These are phyloP conservation scores for Sarcophaga carnaria DNA, from an alignment of 2,888 invertebrate species.

Conservation along the genomic window DNA sequence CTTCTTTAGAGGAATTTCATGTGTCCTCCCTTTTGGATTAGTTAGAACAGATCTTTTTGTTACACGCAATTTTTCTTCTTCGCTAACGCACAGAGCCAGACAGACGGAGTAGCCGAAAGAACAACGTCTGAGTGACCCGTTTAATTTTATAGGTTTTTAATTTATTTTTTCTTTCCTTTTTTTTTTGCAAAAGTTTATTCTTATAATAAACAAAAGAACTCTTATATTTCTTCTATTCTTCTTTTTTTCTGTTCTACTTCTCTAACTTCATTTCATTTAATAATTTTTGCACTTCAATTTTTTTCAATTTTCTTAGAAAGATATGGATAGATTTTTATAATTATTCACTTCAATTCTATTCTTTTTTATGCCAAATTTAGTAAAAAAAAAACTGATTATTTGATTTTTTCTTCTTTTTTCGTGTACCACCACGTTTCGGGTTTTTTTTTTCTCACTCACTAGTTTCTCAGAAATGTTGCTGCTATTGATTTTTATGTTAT, in stretches of 20 bases:
- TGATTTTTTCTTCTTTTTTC: conserved; percentile 34
- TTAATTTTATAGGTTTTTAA: conserved; percentile 48
- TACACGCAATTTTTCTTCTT: conserved; percentile 19
- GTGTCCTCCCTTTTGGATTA: not conserved
- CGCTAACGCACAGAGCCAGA: conserved; percentile 7
- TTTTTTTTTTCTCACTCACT: conserved; percentile 25
- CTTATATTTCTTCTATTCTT: conserved; percentile 12
- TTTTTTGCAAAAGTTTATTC: conserved; percentile 7
- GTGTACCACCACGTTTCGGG: conserved; percentile 57
- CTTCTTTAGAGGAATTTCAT: not conserved
- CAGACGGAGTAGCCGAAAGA: not conserved
- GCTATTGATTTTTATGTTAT: conserved; percentile 24
- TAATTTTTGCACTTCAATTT: conserved; percentile 44
- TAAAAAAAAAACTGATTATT: conserved; percentile 39
- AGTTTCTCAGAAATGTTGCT: conserved; percentile 3
- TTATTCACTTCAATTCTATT: conserved; percentile 46
- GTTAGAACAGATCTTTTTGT: not conserved
- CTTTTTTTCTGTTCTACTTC: conserved; percentile 41
- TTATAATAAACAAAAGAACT: conserved; percentile 36
- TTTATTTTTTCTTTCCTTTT: not conserved
- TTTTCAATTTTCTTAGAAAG: not conserved
- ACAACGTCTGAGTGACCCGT: conserved; percentile 13
- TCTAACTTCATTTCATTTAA: conserved; percentile 38
- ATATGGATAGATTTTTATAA: conserved; percentile 11
- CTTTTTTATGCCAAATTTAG: conserved; percentile 56